Percentiles rank a stretch among this genome's conserved stretches.
Conservation (phyloP, 2,888 invertebrate genomes). For the Monopis laevigella region DNA sequence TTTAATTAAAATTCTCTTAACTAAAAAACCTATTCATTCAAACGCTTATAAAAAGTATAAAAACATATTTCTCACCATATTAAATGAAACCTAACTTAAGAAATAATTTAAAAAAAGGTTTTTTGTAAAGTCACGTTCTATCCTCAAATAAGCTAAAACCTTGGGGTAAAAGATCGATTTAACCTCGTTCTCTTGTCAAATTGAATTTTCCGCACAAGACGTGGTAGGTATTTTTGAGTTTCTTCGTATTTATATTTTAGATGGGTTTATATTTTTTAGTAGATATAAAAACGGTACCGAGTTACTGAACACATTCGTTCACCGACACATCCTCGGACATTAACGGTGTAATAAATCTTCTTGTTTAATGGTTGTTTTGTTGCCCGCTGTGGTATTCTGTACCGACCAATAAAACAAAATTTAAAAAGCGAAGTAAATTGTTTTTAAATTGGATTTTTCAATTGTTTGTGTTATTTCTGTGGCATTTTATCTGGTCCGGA, state of each 20-base stretch:
- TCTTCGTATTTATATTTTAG: too few species aligned
- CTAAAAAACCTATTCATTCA: too few species aligned
- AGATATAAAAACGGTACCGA: too few species aligned
- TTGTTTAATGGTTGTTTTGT: not conserved
- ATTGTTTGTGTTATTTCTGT: slow-evolving; percentile 4
- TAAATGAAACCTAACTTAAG: too few species aligned
- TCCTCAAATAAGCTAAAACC: slow-evolving; percentile 6
- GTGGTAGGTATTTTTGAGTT: slow-evolving; percentile 6
- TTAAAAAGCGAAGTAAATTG: slow-evolving; percentile 1
- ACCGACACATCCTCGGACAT: not conserved
- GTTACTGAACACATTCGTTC: too few species aligned
- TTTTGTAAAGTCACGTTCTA: slow-evolving; percentile 6
- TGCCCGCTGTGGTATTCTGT: not conserved
- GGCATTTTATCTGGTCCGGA: slow-evolving; percentile 20
- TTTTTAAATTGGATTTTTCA: slow-evolving; percentile 10
- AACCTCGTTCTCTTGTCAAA: slow-evolving; percentile 5
- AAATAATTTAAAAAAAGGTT: too few species aligned
- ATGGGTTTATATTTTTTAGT: too few species aligned
- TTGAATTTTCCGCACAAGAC: slow-evolving; percentile 7
- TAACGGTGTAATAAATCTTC: slow-evolving; percentile 1
- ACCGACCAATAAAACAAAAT: not conserved
- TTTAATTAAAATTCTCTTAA: too few species aligned
- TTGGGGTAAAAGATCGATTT: slow-evolving; percentile 7
- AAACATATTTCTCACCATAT: too few species aligned
- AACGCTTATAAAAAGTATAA: too few species aligned